phyloP scores from a whole-genome alignment of 2,797 vertebrate species.

The Gobio occitaniae region DNA sequence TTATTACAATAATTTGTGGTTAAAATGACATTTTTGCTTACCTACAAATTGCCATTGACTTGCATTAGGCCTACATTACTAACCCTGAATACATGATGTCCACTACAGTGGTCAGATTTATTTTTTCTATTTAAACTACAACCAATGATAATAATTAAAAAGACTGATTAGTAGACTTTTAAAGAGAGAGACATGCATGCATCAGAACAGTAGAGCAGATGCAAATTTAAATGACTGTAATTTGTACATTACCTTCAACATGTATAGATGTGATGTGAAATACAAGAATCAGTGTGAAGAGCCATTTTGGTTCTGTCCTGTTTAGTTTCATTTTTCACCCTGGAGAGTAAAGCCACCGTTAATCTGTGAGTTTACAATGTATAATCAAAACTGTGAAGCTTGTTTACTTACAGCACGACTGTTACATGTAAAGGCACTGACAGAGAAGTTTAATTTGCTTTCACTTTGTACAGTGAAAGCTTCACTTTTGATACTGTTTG shows the following conservation, averaged over 20 bases:
- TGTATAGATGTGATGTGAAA: not conserved
- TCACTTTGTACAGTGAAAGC: not conserved
- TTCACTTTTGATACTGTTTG: not conserved
- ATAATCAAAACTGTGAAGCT: not conserved
- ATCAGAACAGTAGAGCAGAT: not conserved
- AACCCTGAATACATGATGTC: not conserved
- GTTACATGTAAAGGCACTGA: not conserved
- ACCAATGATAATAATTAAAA: no score
- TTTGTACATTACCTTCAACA: not conserved
- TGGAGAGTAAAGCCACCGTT: not conserved
- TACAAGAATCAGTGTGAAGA: not conserved
- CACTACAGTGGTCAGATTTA: not conserved
- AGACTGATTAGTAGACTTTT: no score
- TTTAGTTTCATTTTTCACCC: slow-evolving; percentile 1
- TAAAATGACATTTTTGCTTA: not conserved
- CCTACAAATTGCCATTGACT: not conserved
- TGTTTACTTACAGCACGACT: not conserved
- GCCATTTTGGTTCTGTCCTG: not conserved
- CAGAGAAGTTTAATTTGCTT: not conserved
- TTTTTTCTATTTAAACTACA: not conserved
- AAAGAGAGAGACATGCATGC: not conserved
- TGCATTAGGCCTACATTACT: not conserved
- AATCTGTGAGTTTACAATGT: not conserved
- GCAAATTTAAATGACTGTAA: not conserved
- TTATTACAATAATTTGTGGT: not conserved